Conservation (phyloP, 2,888 invertebrate species). For the Parapristionchus giblindavisi region DNA sequence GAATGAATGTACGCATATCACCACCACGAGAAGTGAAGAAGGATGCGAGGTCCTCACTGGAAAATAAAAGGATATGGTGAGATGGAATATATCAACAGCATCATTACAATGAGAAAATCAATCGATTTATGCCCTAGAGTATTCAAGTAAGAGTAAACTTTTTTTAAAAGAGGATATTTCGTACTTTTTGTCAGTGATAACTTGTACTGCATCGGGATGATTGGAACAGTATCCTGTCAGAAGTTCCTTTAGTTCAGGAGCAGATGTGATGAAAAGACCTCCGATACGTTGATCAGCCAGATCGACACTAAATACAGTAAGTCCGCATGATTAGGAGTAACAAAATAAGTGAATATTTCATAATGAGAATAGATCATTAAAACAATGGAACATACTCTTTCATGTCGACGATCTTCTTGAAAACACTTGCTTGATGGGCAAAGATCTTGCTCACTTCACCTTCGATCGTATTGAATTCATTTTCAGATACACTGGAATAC, state of each 20-base stretch:
- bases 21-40: slow-evolving; percentile 90
- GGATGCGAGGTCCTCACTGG: slow-evolving; percentile 43
- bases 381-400: neutral
- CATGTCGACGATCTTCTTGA: slow-evolving; percentile 39
- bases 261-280: slow-evolving; percentile 84
- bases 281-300: slow-evolving; percentile 84
- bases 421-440: slow-evolving; percentile 40
- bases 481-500: slow-evolving; percentile 77
- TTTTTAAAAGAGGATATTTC: neutral
- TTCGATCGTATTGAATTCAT: slow-evolving; percentile 74
- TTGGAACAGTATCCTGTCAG: slow-evolving; percentile 89
- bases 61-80: neutral
- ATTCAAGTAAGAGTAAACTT: no score
- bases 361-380: neutral
- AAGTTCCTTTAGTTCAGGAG: slow-evolving; percentile 78
- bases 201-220: slow-evolving; percentile 92
- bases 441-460: slow-evolving; percentile 40
- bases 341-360: neutral
- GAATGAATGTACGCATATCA: slow-evolving; percentile 78
- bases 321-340: no score
- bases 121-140: no score
- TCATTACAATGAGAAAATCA: neutral
- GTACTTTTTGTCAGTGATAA: slow-evolving; percentile 90
- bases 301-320: slow-evolving; percentile 69
- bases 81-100: neutral